Evolutionary conservation across 2,888 invertebrate genomes (phyloP).

Genomic region (Plebejus melissa): DNA sequence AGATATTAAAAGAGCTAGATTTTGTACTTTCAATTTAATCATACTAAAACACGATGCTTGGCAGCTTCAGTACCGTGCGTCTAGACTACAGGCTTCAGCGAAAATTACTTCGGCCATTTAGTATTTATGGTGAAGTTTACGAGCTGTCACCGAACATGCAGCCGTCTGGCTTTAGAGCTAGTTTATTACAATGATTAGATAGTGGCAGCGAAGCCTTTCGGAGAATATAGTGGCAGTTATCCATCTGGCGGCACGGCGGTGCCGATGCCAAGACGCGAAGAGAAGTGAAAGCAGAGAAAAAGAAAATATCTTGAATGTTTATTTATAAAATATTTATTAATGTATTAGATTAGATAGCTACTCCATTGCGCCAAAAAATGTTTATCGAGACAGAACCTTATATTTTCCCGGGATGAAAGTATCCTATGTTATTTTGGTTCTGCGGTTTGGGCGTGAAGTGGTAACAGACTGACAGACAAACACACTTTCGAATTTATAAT

Average conservation of each 20-base stretch:
- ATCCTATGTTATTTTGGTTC: no score
- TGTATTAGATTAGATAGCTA: no score
- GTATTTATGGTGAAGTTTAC: slow-evolving; percentile 21
- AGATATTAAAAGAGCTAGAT: not conserved
- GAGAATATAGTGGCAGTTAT: not conserved
- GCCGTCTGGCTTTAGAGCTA: slow-evolving; percentile 1
- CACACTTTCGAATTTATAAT: no score
- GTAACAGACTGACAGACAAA: no score
- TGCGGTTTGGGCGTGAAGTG: no score
- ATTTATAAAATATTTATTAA: no score
- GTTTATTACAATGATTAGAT: slow-evolving; percentile 13
- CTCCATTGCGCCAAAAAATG: no score
- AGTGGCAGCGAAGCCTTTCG: not conserved
- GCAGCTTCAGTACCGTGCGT: not conserved
- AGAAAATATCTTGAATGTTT: no score
- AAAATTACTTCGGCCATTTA: slow-evolving; percentile 20
- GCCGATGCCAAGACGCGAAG: no score
- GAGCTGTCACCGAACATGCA: slow-evolving; percentile 9
- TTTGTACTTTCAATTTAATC: not conserved
- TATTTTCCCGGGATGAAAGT: no score
- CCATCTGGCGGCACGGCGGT: not conserved
- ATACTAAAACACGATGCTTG: slow-evolving; percentile 3
- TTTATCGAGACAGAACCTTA: no score
- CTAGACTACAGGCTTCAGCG: slow-evolving; percentile 7
- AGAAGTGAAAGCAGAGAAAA: no score